phyloP scores from a whole-genome alignment of 2,113 vertebrate genomes.

The Hirundichthys speculiger region DNA sequence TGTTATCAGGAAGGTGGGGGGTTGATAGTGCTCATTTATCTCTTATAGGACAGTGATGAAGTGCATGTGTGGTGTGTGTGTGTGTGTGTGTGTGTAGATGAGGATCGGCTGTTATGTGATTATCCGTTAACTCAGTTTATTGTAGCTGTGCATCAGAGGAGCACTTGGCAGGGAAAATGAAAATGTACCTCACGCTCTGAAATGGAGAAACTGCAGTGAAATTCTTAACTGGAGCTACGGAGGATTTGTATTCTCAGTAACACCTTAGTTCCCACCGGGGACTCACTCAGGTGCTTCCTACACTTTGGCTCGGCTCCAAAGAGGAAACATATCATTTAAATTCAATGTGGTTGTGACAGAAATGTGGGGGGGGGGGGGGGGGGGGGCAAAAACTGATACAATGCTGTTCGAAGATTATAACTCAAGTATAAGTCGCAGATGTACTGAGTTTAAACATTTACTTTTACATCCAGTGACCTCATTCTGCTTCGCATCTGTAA shows the following conservation, averaged over 20 bases:
- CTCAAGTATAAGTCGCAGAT: no score
- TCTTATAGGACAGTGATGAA: slow-evolving; percentile 28
- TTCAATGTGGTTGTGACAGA: slow-evolving; percentile 13
- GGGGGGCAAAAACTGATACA: no score
- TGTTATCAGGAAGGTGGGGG: slow-evolving; percentile 53
- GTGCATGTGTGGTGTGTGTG: slow-evolving; percentile 31
- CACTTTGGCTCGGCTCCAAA: slow-evolving; percentile 3
- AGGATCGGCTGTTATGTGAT: slow-evolving; percentile 39
- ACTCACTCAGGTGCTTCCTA: slow-evolving; percentile 26
- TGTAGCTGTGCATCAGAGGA: slow-evolving; percentile 40
- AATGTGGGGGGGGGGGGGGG: no score
- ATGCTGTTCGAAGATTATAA: no score
- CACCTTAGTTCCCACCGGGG: slow-evolving; percentile 9
- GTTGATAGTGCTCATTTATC: slow-evolving; percentile 64
- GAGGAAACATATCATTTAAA: neutral
- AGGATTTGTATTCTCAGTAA: slow-evolving; percentile 39
- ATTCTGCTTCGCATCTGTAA: no score
- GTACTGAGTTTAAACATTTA: no score
- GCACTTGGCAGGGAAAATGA: slow-evolving; percentile 33
- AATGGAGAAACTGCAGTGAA: slow-evolving; percentile 29
- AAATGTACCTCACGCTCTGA: slow-evolving; percentile 7
- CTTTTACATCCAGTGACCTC: no score
- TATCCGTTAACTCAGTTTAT: slow-evolving; percentile 55
- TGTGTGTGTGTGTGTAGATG: slow-evolving; percentile 19
- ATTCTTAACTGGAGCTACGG: slow-evolving; percentile 5